phyloP scores from a whole-genome alignment of 1,140 invertebrate species.

The Drosophila sulfurigaster region DNA sequence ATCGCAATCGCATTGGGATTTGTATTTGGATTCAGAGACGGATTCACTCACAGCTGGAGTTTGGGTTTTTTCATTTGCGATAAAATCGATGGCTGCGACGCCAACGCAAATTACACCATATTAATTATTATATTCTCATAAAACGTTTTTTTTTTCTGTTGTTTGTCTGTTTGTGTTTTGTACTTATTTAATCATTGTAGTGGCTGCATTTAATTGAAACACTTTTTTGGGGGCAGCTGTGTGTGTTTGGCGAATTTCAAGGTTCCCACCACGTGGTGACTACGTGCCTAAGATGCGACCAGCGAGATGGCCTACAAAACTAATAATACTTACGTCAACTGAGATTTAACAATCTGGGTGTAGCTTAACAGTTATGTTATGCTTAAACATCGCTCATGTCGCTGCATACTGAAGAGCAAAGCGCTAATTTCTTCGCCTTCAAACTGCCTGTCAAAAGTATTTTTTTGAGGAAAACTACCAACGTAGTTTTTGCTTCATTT shows the following conservation, averaged over 20 bases:
- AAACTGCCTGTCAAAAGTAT: slow-evolving; percentile 17
- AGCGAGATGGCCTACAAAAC: slow-evolving; percentile 60
- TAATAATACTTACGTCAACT: slow-evolving; percentile 30
- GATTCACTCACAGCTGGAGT: slow-evolving; percentile 13
- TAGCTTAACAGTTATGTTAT: slow-evolving; percentile 54
- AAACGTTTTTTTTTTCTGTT: slow-evolving; percentile 42
- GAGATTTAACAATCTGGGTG: slow-evolving; percentile 33
- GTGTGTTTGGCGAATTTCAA: slow-evolving; percentile 40
- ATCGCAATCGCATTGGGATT: slow-evolving; percentile 21
- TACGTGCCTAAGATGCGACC: slow-evolving; percentile 55
- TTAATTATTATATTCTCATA: slow-evolving; percentile 76
- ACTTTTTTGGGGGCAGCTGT: slow-evolving; percentile 51
- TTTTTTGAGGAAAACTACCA: background rate
- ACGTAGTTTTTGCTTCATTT: slow-evolving; percentile 15
- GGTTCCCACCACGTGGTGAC: slow-evolving; percentile 43
- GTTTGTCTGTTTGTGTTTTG: no score
- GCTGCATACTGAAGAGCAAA: slow-evolving; percentile 18
- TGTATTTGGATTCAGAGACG: background rate
- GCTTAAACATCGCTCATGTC: slow-evolving; percentile 15
- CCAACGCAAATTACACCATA: slow-evolving; percentile 79
- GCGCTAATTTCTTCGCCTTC: slow-evolving; percentile 5
- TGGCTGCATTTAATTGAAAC: slow-evolving; percentile 77
- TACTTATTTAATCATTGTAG: slow-evolving; percentile 56
- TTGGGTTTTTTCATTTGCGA: slow-evolving; percentile 14
- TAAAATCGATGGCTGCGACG: slow-evolving; percentile 67